Base-by-base conservation (phyloP, 2,797 vertebrate species). In the Natrix natrix region DNA sequence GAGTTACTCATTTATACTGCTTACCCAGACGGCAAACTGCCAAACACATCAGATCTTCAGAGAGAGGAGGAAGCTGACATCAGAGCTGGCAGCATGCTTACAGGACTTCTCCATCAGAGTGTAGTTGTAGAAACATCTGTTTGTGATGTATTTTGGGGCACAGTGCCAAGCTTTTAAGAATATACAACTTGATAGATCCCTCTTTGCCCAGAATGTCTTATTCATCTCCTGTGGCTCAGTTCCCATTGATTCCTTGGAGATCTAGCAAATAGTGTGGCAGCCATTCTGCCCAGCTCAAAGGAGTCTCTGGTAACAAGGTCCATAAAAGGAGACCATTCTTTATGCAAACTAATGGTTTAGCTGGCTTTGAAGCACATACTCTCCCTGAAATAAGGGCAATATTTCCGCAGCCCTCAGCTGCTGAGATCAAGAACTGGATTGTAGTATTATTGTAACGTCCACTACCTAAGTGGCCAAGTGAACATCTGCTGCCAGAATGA, bases 121-220 rank as follows among this genome's bases (percentile, higher is more conserved):
- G 8, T 60, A 3, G 0, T 2, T 59, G 87, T 55, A 89, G 91
- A 92, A 95, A 92, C 90, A 69, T 97, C 96, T 95, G 94, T 92
- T 95, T 96, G 61, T 95, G 91, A 8, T 94, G 92, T 92, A 96
- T 95, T 92, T 94, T 86, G 61, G 63, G 96, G 96, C 93, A 12
- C 59, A 0, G 56, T 87, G 95, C 96, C 94, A 96, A 95, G 66
- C 0, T 37, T 56, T 0, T 16, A 93, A 93, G 87, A 96, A 90
- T 89, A 43, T 95, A 91, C 52, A 90, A 87, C 93, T 56, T 63
- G 93, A 94, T 94, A 92, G 93, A 63, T 22, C 87, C 86, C 57
- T 17, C 90, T 94, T 91, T 52, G 24, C 74, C 86, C 26, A 88
- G 93, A 86, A 92, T 7, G 16, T 26, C 55, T 78, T 92, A 8